Base-by-base conservation (phyloP, 2,113 vertebrate genomes). In the Pangasianodon hypophthalmus region DNA sequence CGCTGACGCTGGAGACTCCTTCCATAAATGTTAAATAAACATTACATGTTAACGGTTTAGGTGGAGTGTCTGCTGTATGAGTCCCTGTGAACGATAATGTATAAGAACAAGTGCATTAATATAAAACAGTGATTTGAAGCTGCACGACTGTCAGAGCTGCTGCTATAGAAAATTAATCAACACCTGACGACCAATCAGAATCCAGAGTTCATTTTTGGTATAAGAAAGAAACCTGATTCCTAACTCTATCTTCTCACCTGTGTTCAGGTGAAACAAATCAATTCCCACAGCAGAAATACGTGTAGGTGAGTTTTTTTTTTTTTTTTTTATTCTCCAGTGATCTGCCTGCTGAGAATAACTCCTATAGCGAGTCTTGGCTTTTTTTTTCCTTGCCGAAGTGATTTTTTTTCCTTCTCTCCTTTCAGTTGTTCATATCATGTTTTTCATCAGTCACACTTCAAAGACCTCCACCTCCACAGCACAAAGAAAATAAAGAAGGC, bases 231-330 rank as follows among this genome's bases (percentile, higher is more conserved):
- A 24, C 21, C 24, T 26, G 44, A 48, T 77, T 48, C 5, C 48
- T 50, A 9, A 37, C 13, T 67, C 8, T 48, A 44, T 44, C 41
- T 21, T 67, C 24, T 29, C 13, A n/a, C 11, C 64, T 54, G 50
- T 32, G 89, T 90, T 80, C 52, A 48, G 32, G 48, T 37, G 54
- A 32, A 81, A 89, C 69, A 87, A 90, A 93, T 89, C 84, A 90
- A 89, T 92, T 89, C 48, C 81, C 54, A 80, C 58, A 90, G 80
- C 44, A 54, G 50, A 80, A 58, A 58, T 50, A 14, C 62, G 58
- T 18, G 2, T 3, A 41, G 44, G 41, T 14, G 50, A 44, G 29
- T 54, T 32, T 60, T 83, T 44, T 13, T 44, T 44, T 73, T 19
- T 88, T 48, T 29, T 11, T 48, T 48, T 13, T 26, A 41, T 29